A percentile compares a stretch with the other conserved stretches of the same genome.
These are phyloP conservation scores for Ceyx cyanopectus DNA, from an alignment of 2,113 vertebrate species.

Conservation along the genomic window DNA sequence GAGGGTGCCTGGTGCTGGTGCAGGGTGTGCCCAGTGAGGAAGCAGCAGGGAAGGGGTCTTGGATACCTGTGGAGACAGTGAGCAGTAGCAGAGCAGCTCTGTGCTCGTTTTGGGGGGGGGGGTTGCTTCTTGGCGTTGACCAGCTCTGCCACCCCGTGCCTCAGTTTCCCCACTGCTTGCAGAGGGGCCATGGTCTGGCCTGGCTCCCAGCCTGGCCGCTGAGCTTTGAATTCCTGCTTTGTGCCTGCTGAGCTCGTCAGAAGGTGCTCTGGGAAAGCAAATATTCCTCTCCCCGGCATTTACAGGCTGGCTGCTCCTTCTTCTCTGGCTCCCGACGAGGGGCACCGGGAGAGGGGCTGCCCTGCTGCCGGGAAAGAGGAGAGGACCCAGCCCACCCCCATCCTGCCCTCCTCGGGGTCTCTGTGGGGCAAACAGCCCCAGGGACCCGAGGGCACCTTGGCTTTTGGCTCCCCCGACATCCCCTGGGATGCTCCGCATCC, in stretches of 20 bases:
- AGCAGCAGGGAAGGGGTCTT: not conserved
- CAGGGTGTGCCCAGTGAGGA: not conserved
- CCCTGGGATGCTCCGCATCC: not conserved
- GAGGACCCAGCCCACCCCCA: fast-evolving
- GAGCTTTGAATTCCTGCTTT: constrained; percentile 57
- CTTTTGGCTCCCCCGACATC: not conserved
- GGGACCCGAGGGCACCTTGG: not conserved
- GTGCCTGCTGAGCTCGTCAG: not conserved
- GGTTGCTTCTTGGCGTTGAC: not conserved
- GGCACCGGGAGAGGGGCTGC: constrained; percentile 50
- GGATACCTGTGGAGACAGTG: not conserved
- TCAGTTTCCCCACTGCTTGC: constrained; percentile 1
- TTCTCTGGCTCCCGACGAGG: not conserved
- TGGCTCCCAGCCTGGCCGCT: constrained; percentile 27
- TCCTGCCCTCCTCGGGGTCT: not conserved
- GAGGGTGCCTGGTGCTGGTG: not conserved
- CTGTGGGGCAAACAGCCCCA: fast-evolving
- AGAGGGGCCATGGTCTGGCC: not conserved
- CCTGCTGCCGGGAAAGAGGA: fast-evolving
- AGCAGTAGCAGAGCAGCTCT: fast-evolving
- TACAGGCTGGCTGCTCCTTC: constrained; percentile 20
- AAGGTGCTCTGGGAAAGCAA: constrained; percentile 69
- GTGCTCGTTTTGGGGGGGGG: fast-evolving
- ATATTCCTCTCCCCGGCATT: not conserved
- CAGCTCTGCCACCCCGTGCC: fast-evolving